These are phyloP conservation scores for Darevskia nairensis DNA, from an alignment of 2,797 vertebrate genomes.

Conservation along the genomic window DNA sequence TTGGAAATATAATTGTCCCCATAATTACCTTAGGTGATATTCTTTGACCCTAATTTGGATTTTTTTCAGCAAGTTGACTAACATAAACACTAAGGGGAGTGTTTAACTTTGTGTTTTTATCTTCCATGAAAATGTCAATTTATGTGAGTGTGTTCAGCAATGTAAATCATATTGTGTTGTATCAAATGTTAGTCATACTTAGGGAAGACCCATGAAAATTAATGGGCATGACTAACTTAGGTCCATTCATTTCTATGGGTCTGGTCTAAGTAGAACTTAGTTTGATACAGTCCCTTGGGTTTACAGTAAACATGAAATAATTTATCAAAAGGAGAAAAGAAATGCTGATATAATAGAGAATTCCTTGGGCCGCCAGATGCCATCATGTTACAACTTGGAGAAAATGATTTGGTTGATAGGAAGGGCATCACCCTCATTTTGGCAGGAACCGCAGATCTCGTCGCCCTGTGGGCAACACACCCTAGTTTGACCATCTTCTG, in stretches of 20 bases:
- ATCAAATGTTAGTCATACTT: no score
- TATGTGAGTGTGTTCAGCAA: conserved; percentile 17
- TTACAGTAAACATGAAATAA: background rate
- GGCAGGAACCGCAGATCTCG: no score
- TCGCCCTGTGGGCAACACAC: no score
- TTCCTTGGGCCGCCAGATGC: conserved; percentile 10
- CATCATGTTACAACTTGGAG: no score
- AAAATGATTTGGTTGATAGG: no score
- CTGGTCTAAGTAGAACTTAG: no score
- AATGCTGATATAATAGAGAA: conserved; percentile 36
- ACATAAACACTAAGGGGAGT: background rate
- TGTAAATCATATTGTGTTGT: background rate
- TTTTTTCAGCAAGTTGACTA: conserved; percentile 34
- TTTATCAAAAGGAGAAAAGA: conserved; percentile 16
- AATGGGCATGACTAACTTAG: no score
- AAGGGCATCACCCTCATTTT: no score
- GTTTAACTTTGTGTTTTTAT: conserved; percentile 31
- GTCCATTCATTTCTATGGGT: no score
- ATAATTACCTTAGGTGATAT: background rate
- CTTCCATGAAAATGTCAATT: background rate
- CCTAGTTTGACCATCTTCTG: no score
- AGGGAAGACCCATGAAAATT: no score
- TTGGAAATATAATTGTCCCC: background rate
- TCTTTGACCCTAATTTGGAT: background rate
- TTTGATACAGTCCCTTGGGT: background rate